Percentiles rank a stretch among this genome's conserved stretches.
Evolutionary conservation across 2,888 invertebrate species (phyloP).

Genomic region (Biston stratarius): DNA sequence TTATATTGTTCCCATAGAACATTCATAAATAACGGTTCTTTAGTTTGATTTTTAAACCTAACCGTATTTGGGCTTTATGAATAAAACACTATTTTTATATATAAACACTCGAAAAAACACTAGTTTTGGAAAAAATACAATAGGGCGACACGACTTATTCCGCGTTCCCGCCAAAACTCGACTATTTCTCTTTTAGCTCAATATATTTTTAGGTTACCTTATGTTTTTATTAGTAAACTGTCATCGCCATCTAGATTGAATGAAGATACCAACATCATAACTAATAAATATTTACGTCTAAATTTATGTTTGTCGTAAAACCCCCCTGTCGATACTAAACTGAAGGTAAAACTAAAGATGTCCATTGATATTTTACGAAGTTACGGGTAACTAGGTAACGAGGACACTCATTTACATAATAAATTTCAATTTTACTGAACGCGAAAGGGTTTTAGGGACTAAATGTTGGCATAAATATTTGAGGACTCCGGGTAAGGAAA

Average conservation of each 20-base stretch:
- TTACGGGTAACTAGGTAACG: slow-evolving; percentile 45
- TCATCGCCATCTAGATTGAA: slow-evolving; percentile 1
- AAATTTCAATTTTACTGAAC: slow-evolving; percentile 48
- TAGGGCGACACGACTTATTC: too few species aligned
- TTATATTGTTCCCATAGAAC: too few species aligned
- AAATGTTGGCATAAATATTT: slow-evolving; percentile 46
- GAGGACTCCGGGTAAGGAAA: slow-evolving; percentile 21
- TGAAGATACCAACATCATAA: slow-evolving; percentile 30
- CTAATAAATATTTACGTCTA: slow-evolving; percentile 24
- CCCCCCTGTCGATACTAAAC: slow-evolving; percentile 30
- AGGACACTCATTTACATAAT: slow-evolving; percentile 47
- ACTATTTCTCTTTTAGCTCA: too few species aligned
- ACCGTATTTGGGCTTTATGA: too few species aligned
- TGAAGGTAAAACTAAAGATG: slow-evolving; percentile 37
- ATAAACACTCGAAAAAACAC: too few species aligned
- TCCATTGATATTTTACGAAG: slow-evolving; percentile 46
- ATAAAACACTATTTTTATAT: too few species aligned
- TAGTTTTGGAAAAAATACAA: too few species aligned
- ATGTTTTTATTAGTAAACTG: background rate
- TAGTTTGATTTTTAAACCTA: too few species aligned
- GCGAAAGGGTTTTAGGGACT: slow-evolving; percentile 44
- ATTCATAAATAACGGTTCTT: too few species aligned
- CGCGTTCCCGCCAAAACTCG: too few species aligned
- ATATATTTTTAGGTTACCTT: background rate
- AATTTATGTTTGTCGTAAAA: slow-evolving; percentile 26